Evolutionary conservation across 2,797 vertebrate species (phyloP).

Genomic region (Podarcis lilfordi): DNA sequence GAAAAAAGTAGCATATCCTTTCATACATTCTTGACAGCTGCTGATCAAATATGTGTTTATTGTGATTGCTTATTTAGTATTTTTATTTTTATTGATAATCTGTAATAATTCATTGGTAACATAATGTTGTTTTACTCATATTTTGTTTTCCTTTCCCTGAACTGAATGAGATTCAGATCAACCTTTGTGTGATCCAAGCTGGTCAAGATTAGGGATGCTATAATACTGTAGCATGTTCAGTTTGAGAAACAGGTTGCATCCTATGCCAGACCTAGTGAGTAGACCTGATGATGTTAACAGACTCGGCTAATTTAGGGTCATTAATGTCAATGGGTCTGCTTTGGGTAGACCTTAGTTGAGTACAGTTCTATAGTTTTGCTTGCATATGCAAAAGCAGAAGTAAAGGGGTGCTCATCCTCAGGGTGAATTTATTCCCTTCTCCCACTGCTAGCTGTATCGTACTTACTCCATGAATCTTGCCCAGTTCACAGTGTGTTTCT

Average conservation of each 20-base stretch:
- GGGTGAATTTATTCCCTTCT: no score
- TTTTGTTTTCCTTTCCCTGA: background rate
- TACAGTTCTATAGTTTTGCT: background rate
- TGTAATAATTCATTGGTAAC: background rate
- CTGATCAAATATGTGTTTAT: conserved; percentile 58
- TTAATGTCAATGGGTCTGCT: background rate
- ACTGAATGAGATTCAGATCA: background rate
- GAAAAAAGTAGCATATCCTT: conserved; percentile 46
- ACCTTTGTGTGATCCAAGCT: background rate
- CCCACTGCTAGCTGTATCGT: no score
- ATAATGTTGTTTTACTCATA: background rate
- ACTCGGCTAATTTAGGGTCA: background rate
- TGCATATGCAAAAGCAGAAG: background rate
- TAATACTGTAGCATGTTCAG: background rate
- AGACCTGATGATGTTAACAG: no score
- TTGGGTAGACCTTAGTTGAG: background rate
- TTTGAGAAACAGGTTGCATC: background rate
- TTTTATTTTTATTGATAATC: background rate
- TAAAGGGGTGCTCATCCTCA: no score
- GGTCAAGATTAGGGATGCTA: background rate
- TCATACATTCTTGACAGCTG: conserved; percentile 50
- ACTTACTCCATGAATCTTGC: no score
- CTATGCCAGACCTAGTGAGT: no score
- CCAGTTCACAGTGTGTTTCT: no score
- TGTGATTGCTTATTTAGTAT: conserved; percentile 40